These are phyloP conservation scores for Hemistola chrysoprasaria DNA, from an alignment of 2,888 invertebrate genomes.

Conservation along the genomic window DNA sequence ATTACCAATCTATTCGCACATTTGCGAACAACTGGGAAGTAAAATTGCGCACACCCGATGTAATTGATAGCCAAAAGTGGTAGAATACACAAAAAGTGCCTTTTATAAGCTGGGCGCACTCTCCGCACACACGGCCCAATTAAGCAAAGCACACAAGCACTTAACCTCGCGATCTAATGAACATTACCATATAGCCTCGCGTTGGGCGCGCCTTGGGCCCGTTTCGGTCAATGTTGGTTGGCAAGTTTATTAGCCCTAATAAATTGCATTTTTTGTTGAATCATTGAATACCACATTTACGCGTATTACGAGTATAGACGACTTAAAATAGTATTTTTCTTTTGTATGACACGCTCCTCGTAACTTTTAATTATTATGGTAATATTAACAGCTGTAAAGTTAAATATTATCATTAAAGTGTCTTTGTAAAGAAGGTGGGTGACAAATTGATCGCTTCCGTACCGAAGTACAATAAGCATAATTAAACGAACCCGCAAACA, in stretches of 20 bases:
- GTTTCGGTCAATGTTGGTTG: too few species aligned
- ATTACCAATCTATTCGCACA: constrained; percentile 5
- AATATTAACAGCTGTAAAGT: too few species aligned
- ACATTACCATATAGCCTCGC: constrained; percentile 68
- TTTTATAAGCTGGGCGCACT: constrained; percentile 52
- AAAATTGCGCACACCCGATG: constrained; percentile 29
- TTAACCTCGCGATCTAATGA: constrained; percentile 78
- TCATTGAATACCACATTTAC: too few species aligned
- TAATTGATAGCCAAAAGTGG: constrained; percentile 49
- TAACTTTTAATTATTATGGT: too few species aligned
- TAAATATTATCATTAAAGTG: too few species aligned
- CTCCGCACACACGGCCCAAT: constrained; percentile 66
- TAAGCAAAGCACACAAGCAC: constrained; percentile 75
- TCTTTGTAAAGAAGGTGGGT: too few species aligned
- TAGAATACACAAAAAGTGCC: constrained; percentile 60
- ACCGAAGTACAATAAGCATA: constrained; percentile 58
- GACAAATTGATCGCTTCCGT: constrained; percentile 15
- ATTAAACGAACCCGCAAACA: constrained; percentile 71
- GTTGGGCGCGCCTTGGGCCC: constrained; percentile 7
- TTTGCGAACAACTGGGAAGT: constrained; percentile 24
- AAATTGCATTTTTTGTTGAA: too few species aligned
- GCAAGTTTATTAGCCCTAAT: too few species aligned
- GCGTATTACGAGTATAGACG: too few species aligned
- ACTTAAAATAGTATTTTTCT: too few species aligned
- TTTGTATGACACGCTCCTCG: too few species aligned